Conservation (phyloP, 2,113 vertebrate species). For the Sarotherodon lohbergeri region DNA sequence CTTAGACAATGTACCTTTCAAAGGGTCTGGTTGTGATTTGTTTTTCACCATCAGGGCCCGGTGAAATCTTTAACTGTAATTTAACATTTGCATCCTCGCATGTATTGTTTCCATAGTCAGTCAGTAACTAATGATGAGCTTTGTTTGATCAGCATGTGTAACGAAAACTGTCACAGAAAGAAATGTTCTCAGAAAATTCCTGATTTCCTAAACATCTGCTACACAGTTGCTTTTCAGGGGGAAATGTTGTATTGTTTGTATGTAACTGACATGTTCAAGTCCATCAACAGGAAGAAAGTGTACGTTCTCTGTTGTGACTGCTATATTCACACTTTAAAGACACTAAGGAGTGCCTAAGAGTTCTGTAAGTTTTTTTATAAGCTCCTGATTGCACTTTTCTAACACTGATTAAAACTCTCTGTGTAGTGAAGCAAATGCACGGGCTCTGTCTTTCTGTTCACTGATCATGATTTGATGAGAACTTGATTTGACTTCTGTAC, state of each 20-base stretch:
- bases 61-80: not conserved
- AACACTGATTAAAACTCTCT: constrained; percentile 53
- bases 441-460: not conserved
- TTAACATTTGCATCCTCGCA: not conserved
- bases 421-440: not conserved
- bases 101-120: not conserved
- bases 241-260: not conserved
- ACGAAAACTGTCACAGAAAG: not conserved
- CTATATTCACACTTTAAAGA: not conserved
- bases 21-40: not conserved
- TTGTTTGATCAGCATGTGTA: not conserved
- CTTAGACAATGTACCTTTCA: not conserved
- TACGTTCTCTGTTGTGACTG: not conserved
- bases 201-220: not conserved
- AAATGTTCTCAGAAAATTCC: not conserved
- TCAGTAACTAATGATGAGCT: not conserved
- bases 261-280: constrained; percentile 27
- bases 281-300: not conserved
- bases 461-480: not conserved
- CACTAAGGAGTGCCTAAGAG: constrained; percentile 22
- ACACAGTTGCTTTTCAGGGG: not conserved
- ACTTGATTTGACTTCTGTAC: not conserved
- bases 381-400: constrained; percentile 37
- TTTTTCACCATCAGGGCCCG: not conserved
- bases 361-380: constrained; percentile 7